A percentile compares a stretch with the other conserved stretches of the same genome.
These are phyloP conservation scores for Dinomys branickii DNA, from an alignment of 2,113 vertebrate genomes.

Conservation along the genomic window DNA sequence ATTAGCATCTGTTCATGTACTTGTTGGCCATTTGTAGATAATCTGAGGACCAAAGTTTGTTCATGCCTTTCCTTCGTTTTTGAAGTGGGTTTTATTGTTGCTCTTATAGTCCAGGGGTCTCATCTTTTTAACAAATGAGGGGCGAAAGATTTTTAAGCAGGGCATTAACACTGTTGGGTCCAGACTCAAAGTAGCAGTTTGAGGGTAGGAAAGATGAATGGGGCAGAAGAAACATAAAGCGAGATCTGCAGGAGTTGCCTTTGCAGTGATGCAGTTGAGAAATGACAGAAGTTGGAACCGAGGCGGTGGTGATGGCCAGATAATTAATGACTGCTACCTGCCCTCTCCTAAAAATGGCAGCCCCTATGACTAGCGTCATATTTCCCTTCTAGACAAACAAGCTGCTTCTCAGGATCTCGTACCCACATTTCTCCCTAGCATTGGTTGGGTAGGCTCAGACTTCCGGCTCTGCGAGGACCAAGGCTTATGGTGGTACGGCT, in stretches of 20 bases:
- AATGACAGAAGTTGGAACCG: not conserved
- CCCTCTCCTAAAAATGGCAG: not conserved
- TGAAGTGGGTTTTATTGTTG: not conserved
- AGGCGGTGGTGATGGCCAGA: not conserved
- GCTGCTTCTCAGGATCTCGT: not conserved
- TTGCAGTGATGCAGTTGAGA: not conserved
- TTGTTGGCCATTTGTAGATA: not conserved
- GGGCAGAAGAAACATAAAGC: not conserved
- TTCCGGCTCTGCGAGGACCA: not conserved
- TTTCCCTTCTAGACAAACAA: not conserved
- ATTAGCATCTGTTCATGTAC: not conserved
- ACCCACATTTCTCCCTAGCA: not conserved
- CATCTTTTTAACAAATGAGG: not conserved
- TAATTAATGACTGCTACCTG: not conserved
- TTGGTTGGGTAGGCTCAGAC: not conserved
- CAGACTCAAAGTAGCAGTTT: not conserved
- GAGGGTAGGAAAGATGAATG: not conserved
- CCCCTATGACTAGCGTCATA: not conserved
- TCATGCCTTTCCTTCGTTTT: not conserved
- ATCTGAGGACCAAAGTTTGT: not conserved
- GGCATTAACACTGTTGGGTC: not conserved
- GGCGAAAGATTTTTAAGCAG: not conserved
- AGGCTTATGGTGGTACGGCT: not conserved
- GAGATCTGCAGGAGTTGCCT: not conserved
- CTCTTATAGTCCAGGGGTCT: not conserved